Conservation (phyloP, 2,113 vertebrate genomes). For the Daboia siamensis region DNA sequence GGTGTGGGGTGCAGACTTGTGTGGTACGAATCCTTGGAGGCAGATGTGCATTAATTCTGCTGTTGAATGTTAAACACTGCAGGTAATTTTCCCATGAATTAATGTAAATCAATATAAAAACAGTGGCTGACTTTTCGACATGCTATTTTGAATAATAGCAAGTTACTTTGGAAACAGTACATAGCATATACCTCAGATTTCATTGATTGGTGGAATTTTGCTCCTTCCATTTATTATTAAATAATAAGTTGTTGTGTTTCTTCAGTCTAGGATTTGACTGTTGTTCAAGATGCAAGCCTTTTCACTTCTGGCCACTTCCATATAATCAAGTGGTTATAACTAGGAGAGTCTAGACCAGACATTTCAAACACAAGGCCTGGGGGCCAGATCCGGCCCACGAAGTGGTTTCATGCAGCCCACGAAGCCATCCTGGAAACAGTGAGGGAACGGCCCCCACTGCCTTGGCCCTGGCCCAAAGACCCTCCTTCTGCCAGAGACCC, state of each 20-base stretch:
- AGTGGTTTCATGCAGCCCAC: too few relatives aligned
- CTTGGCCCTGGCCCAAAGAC: too few relatives aligned
- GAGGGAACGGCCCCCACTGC: too few relatives aligned
- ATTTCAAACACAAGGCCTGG: too few relatives aligned
- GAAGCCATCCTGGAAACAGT: too few relatives aligned
- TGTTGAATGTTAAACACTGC: slow-evolving; percentile 74
- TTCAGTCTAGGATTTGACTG: background rate
- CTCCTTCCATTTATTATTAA: background rate
- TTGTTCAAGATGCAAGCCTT: background rate
- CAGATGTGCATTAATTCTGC: slow-evolving; percentile 71
- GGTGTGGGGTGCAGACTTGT: slow-evolving; percentile 76
- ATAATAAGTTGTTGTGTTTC: background rate
- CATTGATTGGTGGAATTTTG: background rate
- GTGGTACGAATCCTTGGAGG: slow-evolving; percentile 71
- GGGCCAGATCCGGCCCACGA: too few relatives aligned
- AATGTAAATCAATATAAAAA: slow-evolving; percentile 45
- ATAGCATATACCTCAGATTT: background rate
- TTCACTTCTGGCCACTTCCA: background rate
- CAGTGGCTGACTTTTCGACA: slow-evolving; percentile 30
- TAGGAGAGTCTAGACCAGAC: background rate
- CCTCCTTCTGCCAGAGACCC: too few relatives aligned
- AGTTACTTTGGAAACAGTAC: background rate
- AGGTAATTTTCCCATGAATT: slow-evolving; percentile 76
- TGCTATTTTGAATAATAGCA: slow-evolving; percentile 30
- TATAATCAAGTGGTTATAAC: background rate